Base-by-base conservation (phyloP, 2,797 vertebrate species). In the Thunnus albacares region DNA sequence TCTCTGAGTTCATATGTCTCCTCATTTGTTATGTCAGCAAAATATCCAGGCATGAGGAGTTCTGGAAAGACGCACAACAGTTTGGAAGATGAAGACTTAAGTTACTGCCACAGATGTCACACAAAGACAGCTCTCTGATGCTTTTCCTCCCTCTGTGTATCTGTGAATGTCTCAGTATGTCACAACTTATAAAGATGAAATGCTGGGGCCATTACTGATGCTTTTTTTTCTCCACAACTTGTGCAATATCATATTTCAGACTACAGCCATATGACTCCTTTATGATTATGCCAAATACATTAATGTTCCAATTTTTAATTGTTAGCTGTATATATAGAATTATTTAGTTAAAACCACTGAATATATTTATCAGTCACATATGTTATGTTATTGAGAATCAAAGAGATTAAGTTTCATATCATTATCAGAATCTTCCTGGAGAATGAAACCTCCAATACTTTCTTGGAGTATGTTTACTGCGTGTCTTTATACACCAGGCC, bases 61-160 rank as follows among this genome's bases (percentile, higher is more conserved):
- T 83, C 49, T 83, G 74, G 71, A 88, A 75, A 38, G 71, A 71
- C 60, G 67, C 76, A 30, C 77, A 81, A 74, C 61, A 59, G 64
- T 80, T 77, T 81, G 72, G 47, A 55, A 88, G 80, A 81, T 78
- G 81, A 81, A 77, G 77, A 79, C 73, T 93, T 85, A 61, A 88
- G 75, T 91, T 88, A 81, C 85, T 77, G 76, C 83, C 89, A 79
- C 87, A 93, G 85, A 93, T 88, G 90, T 91, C 84, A 69, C 71
- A 76, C 68, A 82, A 81, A 88, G 81, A 70, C 71, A 30, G 60
- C 3, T 53, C 71, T 80, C 56, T 62, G 64, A 62, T 67, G 76
- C 71, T 56, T 71, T 74, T 75, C 52, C 41, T 47, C 66, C 26
- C 57, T 69, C 68, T 64, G 41, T 81, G 66, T 77, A 78, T 81